phyloP scores from a whole-genome alignment of 2,797 vertebrate genomes.

The Fratercula arctica region DNA sequence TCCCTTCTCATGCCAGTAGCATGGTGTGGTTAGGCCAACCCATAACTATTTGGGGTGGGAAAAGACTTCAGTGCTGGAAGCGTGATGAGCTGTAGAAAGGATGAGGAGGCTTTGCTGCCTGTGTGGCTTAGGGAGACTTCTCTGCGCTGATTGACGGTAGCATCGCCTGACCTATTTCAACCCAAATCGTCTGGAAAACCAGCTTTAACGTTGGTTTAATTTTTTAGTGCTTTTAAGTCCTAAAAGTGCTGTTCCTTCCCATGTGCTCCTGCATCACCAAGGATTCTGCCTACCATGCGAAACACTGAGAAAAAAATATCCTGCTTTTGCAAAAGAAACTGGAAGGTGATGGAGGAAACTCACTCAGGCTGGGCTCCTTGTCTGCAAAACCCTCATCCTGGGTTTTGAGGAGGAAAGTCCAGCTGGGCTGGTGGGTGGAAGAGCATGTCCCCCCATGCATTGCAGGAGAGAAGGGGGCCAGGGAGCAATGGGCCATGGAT shows the following conservation, averaged over 20 bases:
- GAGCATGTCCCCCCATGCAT: accelerated
- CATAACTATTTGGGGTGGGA: background rate
- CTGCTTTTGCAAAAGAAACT: background rate
- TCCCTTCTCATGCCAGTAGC: background rate
- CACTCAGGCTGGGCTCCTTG: background rate
- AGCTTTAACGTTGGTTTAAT: background rate
- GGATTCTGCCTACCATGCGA: background rate
- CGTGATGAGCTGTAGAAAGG: background rate
- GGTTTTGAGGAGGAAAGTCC: background rate
- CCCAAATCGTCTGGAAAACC: background rate
- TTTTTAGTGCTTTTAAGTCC: constrained; percentile 15
- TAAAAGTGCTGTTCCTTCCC: background rate
- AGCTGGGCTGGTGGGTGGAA: background rate
- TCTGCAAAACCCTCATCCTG: background rate
- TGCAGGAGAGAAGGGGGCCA: background rate
- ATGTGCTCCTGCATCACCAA: background rate
- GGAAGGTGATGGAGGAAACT: background rate
- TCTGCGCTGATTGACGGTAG: background rate
- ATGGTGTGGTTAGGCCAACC: background rate
- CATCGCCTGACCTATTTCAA: background rate
- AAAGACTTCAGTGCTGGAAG: background rate
- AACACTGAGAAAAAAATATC: background rate
- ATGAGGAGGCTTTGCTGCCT: background rate
- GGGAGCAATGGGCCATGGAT: background rate
- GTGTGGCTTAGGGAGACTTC: accelerated